Evolutionary conservation across 2,113 vertebrate genomes (phyloP).

Genomic region (Polyodon spathula): DNA sequence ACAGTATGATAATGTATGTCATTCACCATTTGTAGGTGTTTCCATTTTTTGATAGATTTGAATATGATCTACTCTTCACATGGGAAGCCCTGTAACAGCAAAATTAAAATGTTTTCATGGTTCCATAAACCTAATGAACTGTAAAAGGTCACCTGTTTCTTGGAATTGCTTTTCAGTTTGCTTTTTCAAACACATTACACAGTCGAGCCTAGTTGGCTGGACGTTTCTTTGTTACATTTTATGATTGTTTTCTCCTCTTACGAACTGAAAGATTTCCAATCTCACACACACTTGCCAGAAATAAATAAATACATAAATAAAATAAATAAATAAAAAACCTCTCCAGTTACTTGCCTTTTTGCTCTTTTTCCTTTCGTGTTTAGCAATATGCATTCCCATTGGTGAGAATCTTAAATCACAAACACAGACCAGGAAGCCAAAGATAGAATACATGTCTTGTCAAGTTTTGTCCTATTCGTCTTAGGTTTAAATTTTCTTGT

Average conservation of each 20-base stretch:
- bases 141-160: slow-evolving; percentile 52
- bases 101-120: slow-evolving; percentile 9
- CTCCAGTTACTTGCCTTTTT: no score
- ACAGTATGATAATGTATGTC: background rate
- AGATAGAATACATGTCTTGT: no score
- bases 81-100: slow-evolving; percentile 25
- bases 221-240: background rate
- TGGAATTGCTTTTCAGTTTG: slow-evolving; percentile 32
- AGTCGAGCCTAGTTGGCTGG: background rate
- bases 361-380: no score
- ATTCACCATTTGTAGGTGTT: slow-evolving; percentile 5
- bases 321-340: no score
- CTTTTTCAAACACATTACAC: background rate
- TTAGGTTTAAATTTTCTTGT: no score
- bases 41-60: slow-evolving; percentile 4
- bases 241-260: background rate
- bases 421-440: no score
- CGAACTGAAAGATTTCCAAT: no score
- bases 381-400: no score
- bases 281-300: no score
- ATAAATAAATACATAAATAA: no score
- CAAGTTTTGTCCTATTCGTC: no score
- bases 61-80: slow-evolving; percentile 6
- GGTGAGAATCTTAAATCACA: no score
- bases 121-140: slow-evolving; percentile 44